Percentiles rank a stretch among this genome's conserved stretches.
phyloP scores from a whole-genome alignment of 2,797 vertebrate species.

The Mus caroli region DNA sequence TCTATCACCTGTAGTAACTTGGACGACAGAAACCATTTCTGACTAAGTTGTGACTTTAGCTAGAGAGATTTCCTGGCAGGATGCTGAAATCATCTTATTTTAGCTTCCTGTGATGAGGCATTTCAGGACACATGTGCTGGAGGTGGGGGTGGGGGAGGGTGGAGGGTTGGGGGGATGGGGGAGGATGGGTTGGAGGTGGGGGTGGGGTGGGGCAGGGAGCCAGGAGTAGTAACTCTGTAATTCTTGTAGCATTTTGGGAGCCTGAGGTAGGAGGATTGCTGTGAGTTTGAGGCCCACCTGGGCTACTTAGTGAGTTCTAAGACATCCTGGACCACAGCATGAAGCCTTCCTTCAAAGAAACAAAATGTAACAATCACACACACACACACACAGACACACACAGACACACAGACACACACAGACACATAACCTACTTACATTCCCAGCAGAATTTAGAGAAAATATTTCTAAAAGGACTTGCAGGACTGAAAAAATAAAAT shows the following conservation, averaged over 20 bases:
- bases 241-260: neutral
- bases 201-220: neutral
- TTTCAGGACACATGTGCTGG: constrained; percentile 64
- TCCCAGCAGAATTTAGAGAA: constrained; percentile 71
- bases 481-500: constrained; percentile 63
- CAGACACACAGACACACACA: neutral
- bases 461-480: constrained; percentile 67
- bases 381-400: neutral
- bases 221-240: neutral
- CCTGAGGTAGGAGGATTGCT: neutral
- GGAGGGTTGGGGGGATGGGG: too few relatives aligned
- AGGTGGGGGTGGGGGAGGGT: too few relatives aligned
- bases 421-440: constrained; percentile 30
- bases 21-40: constrained; percentile 74
- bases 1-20: constrained; percentile 65
- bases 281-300: neutral
- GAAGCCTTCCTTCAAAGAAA: neutral
- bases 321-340: neutral
- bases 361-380: neutral
- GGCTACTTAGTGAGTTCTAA: neutral
- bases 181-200: neutral
- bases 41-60: constrained; percentile 78
- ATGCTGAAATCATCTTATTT: constrained; percentile 74
- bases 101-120: constrained; percentile 73
- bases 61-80: constrained; percentile 75